Percentiles rank a stretch among this genome's conserved stretches.
phyloP scores from a whole-genome alignment of 2,888 invertebrate genomes.

The Meiosimyza decipiens region DNA sequence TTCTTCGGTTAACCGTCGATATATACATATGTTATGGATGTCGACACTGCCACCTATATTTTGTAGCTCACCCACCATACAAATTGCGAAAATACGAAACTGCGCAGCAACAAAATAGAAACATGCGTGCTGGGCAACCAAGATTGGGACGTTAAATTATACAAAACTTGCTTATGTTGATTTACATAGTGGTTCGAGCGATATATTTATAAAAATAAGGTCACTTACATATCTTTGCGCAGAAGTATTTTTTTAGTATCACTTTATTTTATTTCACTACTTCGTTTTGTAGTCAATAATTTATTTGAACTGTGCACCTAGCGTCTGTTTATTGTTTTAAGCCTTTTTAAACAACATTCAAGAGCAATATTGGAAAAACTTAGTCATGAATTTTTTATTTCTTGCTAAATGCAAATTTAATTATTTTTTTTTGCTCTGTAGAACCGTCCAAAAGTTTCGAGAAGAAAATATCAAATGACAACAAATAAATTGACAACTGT shows the following conservation, averaged over 20 bases:
- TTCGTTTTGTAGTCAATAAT: too few relatives aligned
- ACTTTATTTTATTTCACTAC: too few relatives aligned
- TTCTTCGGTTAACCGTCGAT: background rate
- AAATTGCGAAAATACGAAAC: constrained; percentile 13
- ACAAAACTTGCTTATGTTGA: background rate
- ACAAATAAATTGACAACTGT: background rate
- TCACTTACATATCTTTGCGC: too few relatives aligned
- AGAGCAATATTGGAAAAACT: constrained; percentile 32
- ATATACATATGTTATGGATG: background rate
- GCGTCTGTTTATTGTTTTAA: background rate
- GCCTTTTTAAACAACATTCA: background rate
- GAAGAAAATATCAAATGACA: constrained; percentile 38
- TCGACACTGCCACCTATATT: background rate
- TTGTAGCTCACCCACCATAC: background rate
- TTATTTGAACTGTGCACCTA: background rate
- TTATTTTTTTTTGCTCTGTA: constrained; percentile 23
- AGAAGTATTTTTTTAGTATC: too few relatives aligned
- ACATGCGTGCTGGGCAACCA: constrained; percentile 6
- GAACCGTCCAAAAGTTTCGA: constrained; percentile 41
- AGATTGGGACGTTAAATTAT: constrained; percentile 35
- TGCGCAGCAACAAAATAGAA: background rate
- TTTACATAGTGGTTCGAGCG: too few relatives aligned
- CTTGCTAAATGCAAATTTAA: constrained; percentile 23
- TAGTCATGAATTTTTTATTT: constrained; percentile 36
- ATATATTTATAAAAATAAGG: too few relatives aligned